These are phyloP conservation scores for Diplodus sargus DNA, from an alignment of 2,797 vertebrate genomes.

Conservation along the genomic window DNA sequence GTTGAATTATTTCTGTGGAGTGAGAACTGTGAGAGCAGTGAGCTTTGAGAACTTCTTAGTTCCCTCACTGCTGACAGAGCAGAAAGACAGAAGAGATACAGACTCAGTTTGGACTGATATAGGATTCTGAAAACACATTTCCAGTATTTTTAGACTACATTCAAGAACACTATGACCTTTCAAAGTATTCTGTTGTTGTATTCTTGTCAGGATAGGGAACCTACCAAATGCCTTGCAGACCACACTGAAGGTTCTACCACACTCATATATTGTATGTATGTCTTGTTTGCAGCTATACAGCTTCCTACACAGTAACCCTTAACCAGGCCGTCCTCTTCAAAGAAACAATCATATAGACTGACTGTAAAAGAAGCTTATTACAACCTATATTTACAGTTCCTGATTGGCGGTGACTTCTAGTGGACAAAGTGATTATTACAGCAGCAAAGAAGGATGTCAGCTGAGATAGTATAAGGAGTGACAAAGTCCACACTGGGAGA, in stretches of 20 bases:
- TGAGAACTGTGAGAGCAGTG: constrained; percentile 31
- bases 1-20: constrained; percentile 51
- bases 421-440: too few species aligned
- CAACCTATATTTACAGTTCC: too few species aligned
- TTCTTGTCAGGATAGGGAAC: neutral
- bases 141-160: constrained; percentile 14
- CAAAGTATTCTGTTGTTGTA: constrained; percentile 13
- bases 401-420: too few species aligned
- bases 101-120: constrained; percentile 32
- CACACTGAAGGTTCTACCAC: neutral
- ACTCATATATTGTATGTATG: neutral
- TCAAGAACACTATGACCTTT: constrained; percentile 24
- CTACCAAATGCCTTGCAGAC: neutral
- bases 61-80: constrained; percentile 46
- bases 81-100: constrained; percentile 27
- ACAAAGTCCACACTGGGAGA: too few species aligned
- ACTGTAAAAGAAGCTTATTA: too few species aligned
- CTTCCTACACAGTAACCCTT: neutral
- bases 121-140: constrained; percentile 36
- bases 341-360: too few species aligned
- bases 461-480: too few species aligned
- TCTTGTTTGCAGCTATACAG: neutral
- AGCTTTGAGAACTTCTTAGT: constrained; percentile 43
- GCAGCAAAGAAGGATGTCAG: too few species aligned
- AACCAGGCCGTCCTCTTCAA: too few species aligned